phyloP scores from a whole-genome alignment of 2,113 vertebrate species.

The Sebastes schlegelii region DNA sequence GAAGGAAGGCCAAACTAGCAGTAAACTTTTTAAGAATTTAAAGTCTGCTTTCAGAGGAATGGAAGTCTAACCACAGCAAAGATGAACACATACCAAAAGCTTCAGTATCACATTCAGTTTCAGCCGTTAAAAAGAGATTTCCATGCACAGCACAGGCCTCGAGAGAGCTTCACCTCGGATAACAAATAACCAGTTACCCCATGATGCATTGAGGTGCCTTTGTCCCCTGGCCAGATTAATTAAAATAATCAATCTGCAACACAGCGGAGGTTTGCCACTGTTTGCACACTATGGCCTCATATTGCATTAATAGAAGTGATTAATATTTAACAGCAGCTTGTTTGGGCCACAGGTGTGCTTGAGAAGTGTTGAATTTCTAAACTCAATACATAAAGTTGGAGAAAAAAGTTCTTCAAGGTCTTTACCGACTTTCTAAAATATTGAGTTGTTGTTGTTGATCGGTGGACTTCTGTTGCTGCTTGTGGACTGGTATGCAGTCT shows the following conservation, averaged over 20 bases:
- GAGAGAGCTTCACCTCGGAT: background rate
- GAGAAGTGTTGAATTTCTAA: slow-evolving; percentile 2
- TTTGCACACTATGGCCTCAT: slow-evolving; percentile 26
- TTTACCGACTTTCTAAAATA: background rate
- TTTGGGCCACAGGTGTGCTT: slow-evolving; percentile 27
- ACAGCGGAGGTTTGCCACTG: slow-evolving; percentile 16
- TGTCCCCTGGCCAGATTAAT: slow-evolving; percentile 47
- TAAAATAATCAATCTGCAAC: slow-evolving; percentile 59
- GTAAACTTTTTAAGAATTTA: background rate
- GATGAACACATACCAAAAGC: background rate
- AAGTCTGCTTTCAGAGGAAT: background rate
- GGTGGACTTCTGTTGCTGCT: background rate
- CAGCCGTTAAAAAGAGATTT: background rate
- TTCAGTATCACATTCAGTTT: background rate
- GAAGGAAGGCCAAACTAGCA: slow-evolving; percentile 1
- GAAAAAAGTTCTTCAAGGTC: slow-evolving; percentile 11
- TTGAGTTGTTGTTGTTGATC: background rate
- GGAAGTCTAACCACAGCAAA: background rate
- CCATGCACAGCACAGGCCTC: background rate
- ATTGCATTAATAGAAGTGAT: slow-evolving; percentile 43
- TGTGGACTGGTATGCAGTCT: background rate
- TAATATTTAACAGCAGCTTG: slow-evolving; percentile 38
- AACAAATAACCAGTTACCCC: slow-evolving; percentile 29
- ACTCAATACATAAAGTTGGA: background rate
- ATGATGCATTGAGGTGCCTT: slow-evolving; percentile 22